These are phyloP conservation scores for Lepidochrysops patricia DNA, from an alignment of 2,888 invertebrate genomes.

Conservation along the genomic window DNA sequence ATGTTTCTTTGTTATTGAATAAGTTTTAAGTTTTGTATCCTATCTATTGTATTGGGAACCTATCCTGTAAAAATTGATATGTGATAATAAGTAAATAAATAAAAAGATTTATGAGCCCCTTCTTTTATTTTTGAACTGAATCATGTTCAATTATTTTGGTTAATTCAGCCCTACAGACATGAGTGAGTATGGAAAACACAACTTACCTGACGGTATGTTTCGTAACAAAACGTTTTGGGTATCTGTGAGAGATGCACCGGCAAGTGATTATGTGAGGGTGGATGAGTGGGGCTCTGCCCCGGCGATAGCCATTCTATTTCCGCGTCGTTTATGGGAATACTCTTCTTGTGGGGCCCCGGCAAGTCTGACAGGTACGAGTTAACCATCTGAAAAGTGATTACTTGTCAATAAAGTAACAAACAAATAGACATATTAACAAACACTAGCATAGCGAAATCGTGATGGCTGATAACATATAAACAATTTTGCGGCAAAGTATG, in stretches of 20 bases:
- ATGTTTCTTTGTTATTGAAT: no score
- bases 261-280: not conserved
- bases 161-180: no score
- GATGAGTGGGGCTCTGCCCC: not conserved
- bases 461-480: not conserved
- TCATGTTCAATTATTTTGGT: no score
- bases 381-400: not conserved
- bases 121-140: no score
- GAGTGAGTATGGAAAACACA: not conserved
- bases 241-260: not conserved
- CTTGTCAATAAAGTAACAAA: no score
- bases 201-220: conserved; percentile 27
- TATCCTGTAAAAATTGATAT: no score
- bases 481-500: not conserved
- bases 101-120: no score
- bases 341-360: not conserved
- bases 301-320: not conserved
- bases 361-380: not conserved
- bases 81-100: no score
- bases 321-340: not conserved
- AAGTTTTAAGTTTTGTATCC: no score
- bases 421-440: not conserved
- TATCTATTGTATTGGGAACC: no score
- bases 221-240: conserved; percentile 27
- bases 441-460: not conserved